Percentiles rank a stretch among this genome's conserved stretches.
phyloP scores from a whole-genome alignment of 2,888 invertebrate genomes.

The Cantharis lateralis region DNA sequence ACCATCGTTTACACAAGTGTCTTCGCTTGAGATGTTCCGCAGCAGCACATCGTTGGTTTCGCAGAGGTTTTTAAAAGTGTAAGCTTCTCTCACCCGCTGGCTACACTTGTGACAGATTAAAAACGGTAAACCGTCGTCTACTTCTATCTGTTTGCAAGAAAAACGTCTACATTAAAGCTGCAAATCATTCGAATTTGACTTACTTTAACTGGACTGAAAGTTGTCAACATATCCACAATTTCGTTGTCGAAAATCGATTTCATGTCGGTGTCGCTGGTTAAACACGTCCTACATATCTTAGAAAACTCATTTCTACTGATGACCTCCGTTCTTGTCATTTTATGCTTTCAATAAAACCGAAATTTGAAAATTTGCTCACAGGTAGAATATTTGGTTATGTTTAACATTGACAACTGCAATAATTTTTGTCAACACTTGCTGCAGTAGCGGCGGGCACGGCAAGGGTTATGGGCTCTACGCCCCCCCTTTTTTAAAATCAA shows the following conservation, averaged over 20 bases:
- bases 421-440: too few relatives aligned
- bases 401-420: background rate
- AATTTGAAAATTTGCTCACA: background rate
- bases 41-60: slow-evolving; percentile 37
- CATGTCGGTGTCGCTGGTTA: slow-evolving; percentile 23
- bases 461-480: too few relatives aligned
- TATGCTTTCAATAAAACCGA: background rate
- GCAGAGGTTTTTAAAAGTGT: slow-evolving; percentile 41
- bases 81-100: slow-evolving; percentile 35
- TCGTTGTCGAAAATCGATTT: slow-evolving; percentile 29
- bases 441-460: too few relatives aligned
- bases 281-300: slow-evolving; percentile 33
- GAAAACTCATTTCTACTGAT: slow-evolving; percentile 14
- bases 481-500: too few relatives aligned
- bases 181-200: background rate
- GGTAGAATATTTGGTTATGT: background rate
- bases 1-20: background rate
- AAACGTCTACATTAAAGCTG: background rate
- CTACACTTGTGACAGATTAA: slow-evolving; percentile 42
- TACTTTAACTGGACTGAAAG: slow-evolving; percentile 31
- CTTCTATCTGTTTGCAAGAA: slow-evolving; percentile 41
- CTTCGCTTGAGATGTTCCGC: background rate
- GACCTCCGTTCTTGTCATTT: background rate
- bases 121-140: slow-evolving; percentile 43
- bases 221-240: slow-evolving; percentile 26